phyloP scores from a whole-genome alignment of 1,140 invertebrate species.

The Anoplolepis gracilipes region DNA sequence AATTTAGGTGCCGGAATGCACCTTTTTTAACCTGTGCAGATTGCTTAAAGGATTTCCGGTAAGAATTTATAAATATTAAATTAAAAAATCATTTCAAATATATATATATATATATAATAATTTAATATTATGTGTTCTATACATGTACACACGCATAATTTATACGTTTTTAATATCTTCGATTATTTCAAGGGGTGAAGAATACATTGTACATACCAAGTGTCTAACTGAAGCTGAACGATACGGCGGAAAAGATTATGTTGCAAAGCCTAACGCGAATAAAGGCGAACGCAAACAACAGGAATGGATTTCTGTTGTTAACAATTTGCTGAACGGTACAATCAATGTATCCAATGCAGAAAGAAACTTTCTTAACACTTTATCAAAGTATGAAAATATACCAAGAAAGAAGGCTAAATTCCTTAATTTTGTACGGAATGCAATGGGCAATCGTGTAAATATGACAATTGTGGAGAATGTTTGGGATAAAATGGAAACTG shows the following conservation, averaged over 20 bases:
- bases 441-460: constrained; percentile 86
- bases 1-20: constrained; percentile 88
- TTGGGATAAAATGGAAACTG: constrained; percentile 90
- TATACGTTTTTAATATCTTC: constrained; percentile 40
- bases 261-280: constrained; percentile 90
- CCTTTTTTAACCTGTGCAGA: constrained; percentile 94
- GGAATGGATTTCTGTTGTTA: constrained; percentile 94
- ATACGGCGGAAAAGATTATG: constrained; percentile 94
- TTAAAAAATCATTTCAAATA: too few species aligned
- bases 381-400: constrained; percentile 93
- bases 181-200: constrained; percentile 89
- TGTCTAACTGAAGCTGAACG: constrained; percentile 96
- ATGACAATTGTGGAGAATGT: constrained; percentile 87
- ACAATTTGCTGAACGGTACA: constrained; percentile 89
- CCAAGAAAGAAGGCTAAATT: constrained; percentile 97
- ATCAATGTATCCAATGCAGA: constrained; percentile 87
- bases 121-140: too few species aligned
- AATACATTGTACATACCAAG: constrained; percentile 94
- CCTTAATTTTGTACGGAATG: constrained; percentile 91
- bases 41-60: constrained; percentile 95
- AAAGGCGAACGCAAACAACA: constrained; percentile 97
- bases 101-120: too few species aligned
- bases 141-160: too few species aligned
- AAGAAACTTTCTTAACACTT: constrained; percentile 89
- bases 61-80: constrained; percentile 73